Base-by-base conservation (phyloP, 2,888 invertebrate species). In the Aporophyla lueneburgensis region DNA sequence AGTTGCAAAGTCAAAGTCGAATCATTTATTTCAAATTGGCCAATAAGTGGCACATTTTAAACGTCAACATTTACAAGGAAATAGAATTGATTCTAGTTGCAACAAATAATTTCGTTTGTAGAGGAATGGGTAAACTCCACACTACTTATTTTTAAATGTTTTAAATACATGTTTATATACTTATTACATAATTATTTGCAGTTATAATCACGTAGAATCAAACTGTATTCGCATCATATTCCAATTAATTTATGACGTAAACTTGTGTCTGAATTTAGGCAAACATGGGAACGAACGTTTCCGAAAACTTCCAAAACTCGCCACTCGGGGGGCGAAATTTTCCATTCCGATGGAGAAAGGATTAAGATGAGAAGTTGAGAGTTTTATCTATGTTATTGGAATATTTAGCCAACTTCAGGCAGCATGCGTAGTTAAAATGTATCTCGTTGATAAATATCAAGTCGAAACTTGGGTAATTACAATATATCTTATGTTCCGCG, bases 361-460 rank as follows among this genome's bases (percentile, higher is more conserved):
- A 89, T 89, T 89, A 88, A 89, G 89, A 86, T 76, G 84, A 24
- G 56, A 80, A 85, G 80, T 84, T 76, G 46, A 58, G 77, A 83
- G 84, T 89, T 87, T 87, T 86, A 89, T 89, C 85, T 83, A 71
- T 78, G 83, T 87, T 87, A 87, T 83, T 81, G 86, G 77, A 84
- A 86, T 85, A 87, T 89, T 88, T 84, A 43, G 62, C 53, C 14
- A 79, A 84, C 69, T 88, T 83, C 61, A 63, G 53, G 58, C 58
- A 33, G 72, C 74, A 76, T 85, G 87, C 86, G 80, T 85, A 80
- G 80, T 81, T 83, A 73, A 77, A 85, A 83, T 86, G 79, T 85
- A 84, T 84, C 66, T 85, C 70, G 81, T 83, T 83, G 81, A 87
- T 87, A 86, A 85, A 85, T 86, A 83, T 81, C 65, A 21, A 74